Conservation (phyloP, 2,888 invertebrate species). For the Apamea sordens region DNA sequence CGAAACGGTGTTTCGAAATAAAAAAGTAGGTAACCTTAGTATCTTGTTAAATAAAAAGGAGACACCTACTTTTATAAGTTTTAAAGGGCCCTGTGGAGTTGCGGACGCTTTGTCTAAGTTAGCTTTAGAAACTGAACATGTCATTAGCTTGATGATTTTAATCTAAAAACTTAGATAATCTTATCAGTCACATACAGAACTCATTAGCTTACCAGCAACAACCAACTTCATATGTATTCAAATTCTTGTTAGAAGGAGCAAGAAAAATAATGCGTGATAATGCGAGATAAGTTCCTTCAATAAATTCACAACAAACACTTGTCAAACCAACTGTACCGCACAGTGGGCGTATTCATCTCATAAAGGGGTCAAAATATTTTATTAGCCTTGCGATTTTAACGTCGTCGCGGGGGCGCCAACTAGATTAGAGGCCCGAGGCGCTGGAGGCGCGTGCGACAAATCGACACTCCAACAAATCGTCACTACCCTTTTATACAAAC, state of each 20-base stretch:
- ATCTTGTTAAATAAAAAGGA: neutral
- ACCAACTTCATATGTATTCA: neutral
- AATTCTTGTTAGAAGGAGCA: neutral
- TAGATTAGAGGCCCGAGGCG: conserved; percentile 85
- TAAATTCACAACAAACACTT: conserved; percentile 18
- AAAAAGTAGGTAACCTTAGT: no score
- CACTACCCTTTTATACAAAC: conserved; percentile 63
- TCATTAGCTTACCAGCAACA: neutral
- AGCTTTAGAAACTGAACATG: neutral
- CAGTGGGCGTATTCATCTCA: conserved; percentile 88
- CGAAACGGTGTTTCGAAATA: neutral
- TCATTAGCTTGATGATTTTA: neutral
- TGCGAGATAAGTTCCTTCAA: neutral
- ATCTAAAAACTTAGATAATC: neutral
- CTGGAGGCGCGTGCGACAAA: conserved; percentile 79
- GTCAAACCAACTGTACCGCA: conserved; percentile 77
- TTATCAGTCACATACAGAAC: no score
- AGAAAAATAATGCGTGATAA: neutral
- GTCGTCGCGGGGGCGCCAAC: conserved; percentile 86
- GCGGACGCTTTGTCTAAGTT: neutral
- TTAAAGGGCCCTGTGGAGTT: neutral
- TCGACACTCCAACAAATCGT: conserved; percentile 71
- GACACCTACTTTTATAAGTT: neutral
- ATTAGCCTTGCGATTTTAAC: conserved; percentile 90
- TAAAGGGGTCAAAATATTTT: conserved; percentile 91